A percentile compares a stretch with the other conserved stretches of the same genome.
Evolutionary conservation across 2,888 invertebrate genomes (phyloP).

Genomic region (Drosophila rubida): DNA sequence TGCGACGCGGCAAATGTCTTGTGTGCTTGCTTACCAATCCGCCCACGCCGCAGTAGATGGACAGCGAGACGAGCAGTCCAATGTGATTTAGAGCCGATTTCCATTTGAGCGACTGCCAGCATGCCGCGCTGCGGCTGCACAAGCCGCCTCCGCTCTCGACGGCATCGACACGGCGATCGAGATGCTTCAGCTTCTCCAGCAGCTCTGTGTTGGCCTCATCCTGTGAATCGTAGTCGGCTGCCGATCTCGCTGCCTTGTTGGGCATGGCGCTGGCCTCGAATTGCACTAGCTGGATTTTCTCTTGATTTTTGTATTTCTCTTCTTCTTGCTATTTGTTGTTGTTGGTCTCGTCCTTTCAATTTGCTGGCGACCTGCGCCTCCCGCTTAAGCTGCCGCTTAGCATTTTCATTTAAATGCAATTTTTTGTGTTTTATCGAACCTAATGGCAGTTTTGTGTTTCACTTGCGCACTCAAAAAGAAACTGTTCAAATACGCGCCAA

Average conservation of each 20-base stretch:
- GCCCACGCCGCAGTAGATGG: constrained; percentile 91
- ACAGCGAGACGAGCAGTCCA: constrained; percentile 90
- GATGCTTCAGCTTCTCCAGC: constrained; percentile 83
- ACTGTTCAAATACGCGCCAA: constrained; percentile 55
- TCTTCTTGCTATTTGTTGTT: not conserved
- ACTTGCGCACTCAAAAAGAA: not conserved
- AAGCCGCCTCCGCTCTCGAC: constrained; percentile 83
- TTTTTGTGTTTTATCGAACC: constrained; percentile 10
- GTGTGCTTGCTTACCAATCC: constrained; percentile 87
- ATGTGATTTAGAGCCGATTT: constrained; percentile 90
- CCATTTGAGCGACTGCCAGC: constrained; percentile 86
- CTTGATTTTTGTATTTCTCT: not conserved
- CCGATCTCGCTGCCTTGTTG: constrained; percentile 44
- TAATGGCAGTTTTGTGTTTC: not conserved
- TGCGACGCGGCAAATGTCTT: not conserved
- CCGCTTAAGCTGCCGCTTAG: constrained; percentile 19
- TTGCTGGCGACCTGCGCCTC: constrained; percentile 40
- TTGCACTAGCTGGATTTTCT: not conserved
- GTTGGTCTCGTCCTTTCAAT: constrained; percentile 22
- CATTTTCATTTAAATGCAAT: constrained; percentile 24
- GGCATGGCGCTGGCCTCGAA: constrained; percentile 37
- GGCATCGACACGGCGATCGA: constrained; percentile 82
- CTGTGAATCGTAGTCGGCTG: constrained; percentile 79
- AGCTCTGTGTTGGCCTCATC: constrained; percentile 84
- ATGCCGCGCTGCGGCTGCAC: constrained; percentile 78